These are phyloP conservation scores for Callimorpha dominula DNA, from an alignment of 2,888 invertebrate species.

Conservation along the genomic window DNA sequence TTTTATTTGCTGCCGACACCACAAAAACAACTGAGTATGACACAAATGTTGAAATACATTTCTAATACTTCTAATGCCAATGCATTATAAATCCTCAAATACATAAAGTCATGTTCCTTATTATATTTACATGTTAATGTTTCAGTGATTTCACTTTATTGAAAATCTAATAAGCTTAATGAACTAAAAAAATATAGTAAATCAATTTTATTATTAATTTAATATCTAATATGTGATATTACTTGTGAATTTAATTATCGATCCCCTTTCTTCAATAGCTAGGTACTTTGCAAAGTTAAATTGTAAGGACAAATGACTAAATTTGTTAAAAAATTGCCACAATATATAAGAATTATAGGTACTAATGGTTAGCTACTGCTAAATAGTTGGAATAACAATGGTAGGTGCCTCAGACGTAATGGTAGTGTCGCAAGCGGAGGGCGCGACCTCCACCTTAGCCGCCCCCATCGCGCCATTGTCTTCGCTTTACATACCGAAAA, in stretches of 20 bases:
- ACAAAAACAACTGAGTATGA: background rate
- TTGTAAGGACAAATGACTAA: background rate
- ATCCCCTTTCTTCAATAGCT: background rate
- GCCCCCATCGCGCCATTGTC: conserved; percentile 41
- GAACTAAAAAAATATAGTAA: no score
- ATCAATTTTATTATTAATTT: no score
- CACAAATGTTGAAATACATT: background rate
- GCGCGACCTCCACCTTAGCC: conserved; percentile 43
- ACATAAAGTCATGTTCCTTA: background rate
- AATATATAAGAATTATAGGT: background rate
- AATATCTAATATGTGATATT: no score
- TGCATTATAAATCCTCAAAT: background rate
- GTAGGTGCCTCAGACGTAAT: conserved; percentile 4
- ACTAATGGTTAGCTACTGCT: background rate
- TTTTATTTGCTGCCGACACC: background rate
- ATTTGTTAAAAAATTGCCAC: background rate
- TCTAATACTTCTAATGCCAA: background rate
- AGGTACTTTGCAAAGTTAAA: background rate
- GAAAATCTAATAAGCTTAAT: background rate
- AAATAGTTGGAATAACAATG: conserved; percentile 18
- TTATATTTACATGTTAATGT: background rate
- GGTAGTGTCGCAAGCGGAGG: conserved; percentile 28
- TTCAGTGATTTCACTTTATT: background rate
- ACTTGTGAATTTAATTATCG: background rate
- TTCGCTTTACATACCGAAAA: conserved; percentile 30